phyloP scores from a whole-genome alignment of 2,888 invertebrate species.

The Yponomeuta plumbellus region DNA sequence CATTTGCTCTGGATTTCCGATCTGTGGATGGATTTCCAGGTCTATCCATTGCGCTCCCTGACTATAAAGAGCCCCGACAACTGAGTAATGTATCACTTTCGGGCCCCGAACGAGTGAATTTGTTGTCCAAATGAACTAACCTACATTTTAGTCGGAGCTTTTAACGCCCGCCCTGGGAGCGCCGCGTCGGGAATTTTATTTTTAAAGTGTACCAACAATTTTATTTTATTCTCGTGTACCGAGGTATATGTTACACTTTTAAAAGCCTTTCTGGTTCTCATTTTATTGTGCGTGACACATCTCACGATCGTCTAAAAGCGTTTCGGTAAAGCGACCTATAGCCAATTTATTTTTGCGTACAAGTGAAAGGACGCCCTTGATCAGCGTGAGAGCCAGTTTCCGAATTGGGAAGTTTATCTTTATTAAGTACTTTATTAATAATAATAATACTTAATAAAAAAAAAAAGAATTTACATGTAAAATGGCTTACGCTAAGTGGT shows the following conservation, averaged over 20 bases:
- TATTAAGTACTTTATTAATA: too few relatives aligned
- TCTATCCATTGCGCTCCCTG: too few relatives aligned
- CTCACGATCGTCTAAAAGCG: not conserved
- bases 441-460: too few relatives aligned
- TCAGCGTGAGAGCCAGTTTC: too few relatives aligned
- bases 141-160: constrained; percentile 1
- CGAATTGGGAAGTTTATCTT: too few relatives aligned
- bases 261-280: not conserved
- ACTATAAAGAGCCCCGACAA: constrained; percentile 10
- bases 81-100: constrained; percentile 17
- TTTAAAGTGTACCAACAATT: not conserved
- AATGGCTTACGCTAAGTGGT: too few relatives aligned
- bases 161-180: not conserved
- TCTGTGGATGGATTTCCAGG: too few relatives aligned
- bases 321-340: not conserved
- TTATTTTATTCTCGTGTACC: not conserved
- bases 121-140: not conserved
- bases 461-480: too few relatives aligned
- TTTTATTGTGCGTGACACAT: not conserved
- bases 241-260: not conserved
- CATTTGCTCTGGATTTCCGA: too few relatives aligned
- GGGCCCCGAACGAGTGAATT: not conserved
- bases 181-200: not conserved
- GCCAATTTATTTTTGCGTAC: too few relatives aligned
- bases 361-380: too few relatives aligned